Base-by-base conservation (phyloP, 2,113 vertebrate species). In the Chionis minor region DNA sequence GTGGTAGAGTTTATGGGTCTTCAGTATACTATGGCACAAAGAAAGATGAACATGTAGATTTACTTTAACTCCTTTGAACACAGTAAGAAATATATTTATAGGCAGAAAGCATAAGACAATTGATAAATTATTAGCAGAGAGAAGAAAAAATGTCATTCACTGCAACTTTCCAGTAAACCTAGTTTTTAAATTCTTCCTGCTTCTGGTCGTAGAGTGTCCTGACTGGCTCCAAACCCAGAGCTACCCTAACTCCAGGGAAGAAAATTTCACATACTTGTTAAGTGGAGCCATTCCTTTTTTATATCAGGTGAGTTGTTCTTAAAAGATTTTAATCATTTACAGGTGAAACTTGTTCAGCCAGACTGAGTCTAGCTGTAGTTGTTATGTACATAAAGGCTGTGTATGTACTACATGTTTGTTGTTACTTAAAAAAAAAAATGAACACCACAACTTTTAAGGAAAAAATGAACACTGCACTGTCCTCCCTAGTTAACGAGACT, bases 401-500 rank as follows among this genome's bases (percentile, higher is more conserved):
- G 30, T 27, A 14, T 38, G 77, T 78, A 93, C 65, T 35, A 56
- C 21, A 33, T 27, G 59, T 38, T 55, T 72, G 9, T 26, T 63
- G 8, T 11, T n/a, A 5, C 4, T 8, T 28, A 35, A 5, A 30
- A 20, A 56, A 33, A 33, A 56, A 56, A 33, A 19, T 18, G 30
- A 21, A 10, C 0, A 4, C 6, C 1, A 6, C 9, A 44, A 14
- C 63, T 91, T 47, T 93, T 88, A 90, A 92, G 58, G 71, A 12
- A 81, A 96, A 94, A 32, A 88, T 51, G 92, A 94, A 83, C 79
- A 92, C 93, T 92, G 87, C 80, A 28, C 6, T 95, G 65, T 92
- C 94, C 89, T 95, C 87, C 81, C n/a, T 86, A 73, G 70, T 96
- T 97, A 95, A 90, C 82, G 81, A 89, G 72, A 74, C 88, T 92